These are phyloP conservation scores for Caenorhabditis auriculariae DNA, from an alignment of 2,888 invertebrate species.

Conservation along the genomic window DNA sequence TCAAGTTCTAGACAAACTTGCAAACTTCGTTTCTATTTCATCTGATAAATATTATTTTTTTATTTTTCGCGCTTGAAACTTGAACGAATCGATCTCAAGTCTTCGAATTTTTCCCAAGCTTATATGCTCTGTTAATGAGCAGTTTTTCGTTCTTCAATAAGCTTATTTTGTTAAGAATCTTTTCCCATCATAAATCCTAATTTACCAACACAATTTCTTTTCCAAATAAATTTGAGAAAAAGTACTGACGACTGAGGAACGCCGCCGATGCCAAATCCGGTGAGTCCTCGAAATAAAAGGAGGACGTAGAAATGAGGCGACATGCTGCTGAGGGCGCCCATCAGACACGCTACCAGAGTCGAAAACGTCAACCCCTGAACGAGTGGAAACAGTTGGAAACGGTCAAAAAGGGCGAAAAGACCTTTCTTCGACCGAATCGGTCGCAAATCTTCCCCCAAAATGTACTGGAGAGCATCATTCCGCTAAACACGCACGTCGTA, in stretches of 20 bases:
- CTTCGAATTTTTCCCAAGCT: too few species aligned
- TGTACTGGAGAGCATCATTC: conserved; percentile 94
- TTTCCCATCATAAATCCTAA: too few species aligned
- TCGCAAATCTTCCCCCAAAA: conserved; percentile 95
- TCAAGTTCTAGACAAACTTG: too few species aligned
- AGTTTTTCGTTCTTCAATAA: too few species aligned
- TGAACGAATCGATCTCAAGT: too few species aligned
- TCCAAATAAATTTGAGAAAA: too few species aligned
- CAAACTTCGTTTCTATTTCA: too few species aligned
- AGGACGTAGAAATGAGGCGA: conserved; percentile 90
- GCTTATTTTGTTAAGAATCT: too few species aligned
- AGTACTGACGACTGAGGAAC: conserved; percentile 89
- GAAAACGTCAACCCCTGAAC: conserved; percentile 83
- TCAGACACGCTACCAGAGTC: conserved; percentile 85
- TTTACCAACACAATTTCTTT: too few species aligned
- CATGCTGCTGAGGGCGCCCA: conserved; percentile 84
- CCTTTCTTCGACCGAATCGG: conserved; percentile 56
- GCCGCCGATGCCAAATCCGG: conserved; percentile 93
- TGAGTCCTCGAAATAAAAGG: conserved; percentile 83
- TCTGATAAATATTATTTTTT: too few species aligned
- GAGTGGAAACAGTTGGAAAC: conserved; percentile 19
- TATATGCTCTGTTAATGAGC: too few species aligned
- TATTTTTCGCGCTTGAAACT: too few species aligned
- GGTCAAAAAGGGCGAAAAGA: conserved; percentile 12
- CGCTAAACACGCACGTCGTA: conserved; percentile 85